phyloP scores from a whole-genome alignment of 2,113 vertebrate species.

The Xyrauchen texanus region DNA sequence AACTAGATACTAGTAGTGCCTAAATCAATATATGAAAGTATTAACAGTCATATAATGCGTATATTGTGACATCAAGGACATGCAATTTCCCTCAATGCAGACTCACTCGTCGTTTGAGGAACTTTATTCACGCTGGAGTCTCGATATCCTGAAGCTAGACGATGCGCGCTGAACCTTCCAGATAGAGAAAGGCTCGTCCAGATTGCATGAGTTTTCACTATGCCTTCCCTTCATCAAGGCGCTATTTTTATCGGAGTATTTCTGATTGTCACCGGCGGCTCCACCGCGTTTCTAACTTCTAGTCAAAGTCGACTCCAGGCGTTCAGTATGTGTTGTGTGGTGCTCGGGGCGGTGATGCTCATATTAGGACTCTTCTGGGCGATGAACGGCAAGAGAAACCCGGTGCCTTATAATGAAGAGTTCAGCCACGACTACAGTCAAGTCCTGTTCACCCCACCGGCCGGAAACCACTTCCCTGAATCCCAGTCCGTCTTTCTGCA shows the following conservation, averaged over 20 bases:
- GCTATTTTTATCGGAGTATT: slow-evolving; percentile 77
- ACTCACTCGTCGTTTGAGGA: slow-evolving; percentile 3
- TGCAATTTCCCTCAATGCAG: slow-evolving; percentile 16
- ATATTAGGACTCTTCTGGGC: slow-evolving; percentile 79
- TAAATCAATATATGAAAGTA: slow-evolving; percentile 8
- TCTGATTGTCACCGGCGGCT: slow-evolving; percentile 77
- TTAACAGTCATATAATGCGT: background rate
- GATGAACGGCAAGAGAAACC: slow-evolving; percentile 72
- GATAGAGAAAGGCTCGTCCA: background rate
- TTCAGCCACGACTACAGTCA: slow-evolving; percentile 72
- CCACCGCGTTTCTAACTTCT: slow-evolving; percentile 76
- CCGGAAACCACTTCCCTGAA: slow-evolving; percentile 70
- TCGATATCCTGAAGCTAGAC: slow-evolving; percentile 1
- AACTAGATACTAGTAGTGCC: background rate
- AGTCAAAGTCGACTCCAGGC: slow-evolving; percentile 74
- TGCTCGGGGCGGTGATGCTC: slow-evolving; percentile 78
- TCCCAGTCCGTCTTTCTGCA: slow-evolving; percentile 75
- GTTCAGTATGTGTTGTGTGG: slow-evolving; percentile 80
- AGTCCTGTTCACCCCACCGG: slow-evolving; percentile 69
- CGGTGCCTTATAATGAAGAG: slow-evolving; percentile 65
- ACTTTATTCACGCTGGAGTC: background rate
- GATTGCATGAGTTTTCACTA: slow-evolving; percentile 54
- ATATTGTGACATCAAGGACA: background rate
- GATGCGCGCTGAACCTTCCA: slow-evolving; percentile 20
- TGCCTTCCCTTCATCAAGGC: slow-evolving; percentile 79